Conservation (phyloP, 2,113 vertebrate species). For the Oxyura jamaicensis region DNA sequence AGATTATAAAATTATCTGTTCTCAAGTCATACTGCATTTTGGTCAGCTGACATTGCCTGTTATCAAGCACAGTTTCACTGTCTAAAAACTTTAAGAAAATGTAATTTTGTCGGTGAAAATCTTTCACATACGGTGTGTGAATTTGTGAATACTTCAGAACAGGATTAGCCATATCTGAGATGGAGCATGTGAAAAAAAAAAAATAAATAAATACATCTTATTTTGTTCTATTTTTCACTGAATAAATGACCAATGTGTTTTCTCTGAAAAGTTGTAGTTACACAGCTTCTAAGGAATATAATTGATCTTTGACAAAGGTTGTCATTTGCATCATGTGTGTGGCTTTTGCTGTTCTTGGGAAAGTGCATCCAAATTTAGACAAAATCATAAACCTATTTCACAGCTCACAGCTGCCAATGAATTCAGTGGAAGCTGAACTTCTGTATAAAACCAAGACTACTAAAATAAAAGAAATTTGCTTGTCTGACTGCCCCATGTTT, state of each 20-base stretch:
- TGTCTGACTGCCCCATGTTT: not conserved
- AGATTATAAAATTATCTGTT: not conserved
- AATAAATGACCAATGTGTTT: not conserved
- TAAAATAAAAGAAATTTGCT: not conserved
- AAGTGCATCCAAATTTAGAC: not conserved
- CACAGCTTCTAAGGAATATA: not conserved
- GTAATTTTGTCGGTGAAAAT: not conserved
- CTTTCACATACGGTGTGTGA: not conserved
- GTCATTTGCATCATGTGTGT: not conserved
- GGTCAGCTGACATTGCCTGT: not conserved
- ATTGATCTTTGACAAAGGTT: not conserved
- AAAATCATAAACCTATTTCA: slow-evolving; percentile 1
- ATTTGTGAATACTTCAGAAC: not conserved
- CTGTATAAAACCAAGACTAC: not conserved
- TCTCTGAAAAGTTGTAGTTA: not conserved
- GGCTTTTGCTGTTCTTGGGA: not conserved
- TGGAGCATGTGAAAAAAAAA: not conserved
- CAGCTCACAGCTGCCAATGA: not conserved
- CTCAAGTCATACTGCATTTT: not conserved
- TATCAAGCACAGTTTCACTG: not conserved
- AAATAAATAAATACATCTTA: not conserved
- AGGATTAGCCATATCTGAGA: not conserved
- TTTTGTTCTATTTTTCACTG: not conserved
- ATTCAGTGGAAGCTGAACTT: not conserved
- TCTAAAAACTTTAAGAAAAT: not conserved